A percentile compares a stretch with the other conserved stretches of the same genome.
phyloP scores from a whole-genome alignment of 2,888 invertebrate species.

The Andrena praecox region DNA sequence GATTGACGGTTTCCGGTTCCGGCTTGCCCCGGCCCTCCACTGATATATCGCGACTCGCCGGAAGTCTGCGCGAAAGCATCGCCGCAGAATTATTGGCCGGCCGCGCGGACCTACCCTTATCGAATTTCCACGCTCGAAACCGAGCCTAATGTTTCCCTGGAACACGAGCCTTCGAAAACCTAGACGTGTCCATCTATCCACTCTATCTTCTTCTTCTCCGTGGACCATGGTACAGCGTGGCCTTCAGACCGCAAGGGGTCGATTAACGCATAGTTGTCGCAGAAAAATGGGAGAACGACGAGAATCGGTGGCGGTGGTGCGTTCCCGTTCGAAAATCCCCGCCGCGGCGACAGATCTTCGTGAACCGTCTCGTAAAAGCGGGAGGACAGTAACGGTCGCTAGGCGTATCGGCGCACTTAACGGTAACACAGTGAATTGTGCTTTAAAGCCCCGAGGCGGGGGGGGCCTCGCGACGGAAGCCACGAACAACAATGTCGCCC shows the following conservation, averaged over 20 bases:
- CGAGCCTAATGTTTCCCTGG: conserved; percentile 71
- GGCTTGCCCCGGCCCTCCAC: conserved; percentile 71
- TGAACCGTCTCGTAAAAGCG: conserved; percentile 7
- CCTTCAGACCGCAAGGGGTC: no score
- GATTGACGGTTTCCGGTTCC: conserved; percentile 81
- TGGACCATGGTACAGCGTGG: no score
- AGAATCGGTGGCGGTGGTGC: background rate
- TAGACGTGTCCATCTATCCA: background rate
- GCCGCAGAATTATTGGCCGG: conserved; percentile 77
- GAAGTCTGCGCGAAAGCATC: conserved; percentile 75
- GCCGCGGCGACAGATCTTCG: background rate
- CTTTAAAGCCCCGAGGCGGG: conserved; percentile 30
- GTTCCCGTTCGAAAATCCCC: conserved; percentile 1
- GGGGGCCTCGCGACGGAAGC: conserved; percentile 41
- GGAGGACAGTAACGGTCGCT: conserved; percentile 11
- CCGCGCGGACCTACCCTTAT: conserved; percentile 63
- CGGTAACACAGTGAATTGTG: conserved; percentile 40
- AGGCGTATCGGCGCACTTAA: conserved; percentile 33
- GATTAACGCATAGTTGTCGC: background rate
- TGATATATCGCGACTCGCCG: conserved; percentile 79
- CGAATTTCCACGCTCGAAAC: conserved; percentile 69
- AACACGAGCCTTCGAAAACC: conserved; percentile 35
- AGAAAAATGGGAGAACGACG: background rate
- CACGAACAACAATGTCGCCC: conserved; percentile 68
- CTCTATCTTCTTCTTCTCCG: conserved; percentile 3